Conservation (phyloP, 2,888 invertebrate species). For the Eledone cirrhosa region DNA sequence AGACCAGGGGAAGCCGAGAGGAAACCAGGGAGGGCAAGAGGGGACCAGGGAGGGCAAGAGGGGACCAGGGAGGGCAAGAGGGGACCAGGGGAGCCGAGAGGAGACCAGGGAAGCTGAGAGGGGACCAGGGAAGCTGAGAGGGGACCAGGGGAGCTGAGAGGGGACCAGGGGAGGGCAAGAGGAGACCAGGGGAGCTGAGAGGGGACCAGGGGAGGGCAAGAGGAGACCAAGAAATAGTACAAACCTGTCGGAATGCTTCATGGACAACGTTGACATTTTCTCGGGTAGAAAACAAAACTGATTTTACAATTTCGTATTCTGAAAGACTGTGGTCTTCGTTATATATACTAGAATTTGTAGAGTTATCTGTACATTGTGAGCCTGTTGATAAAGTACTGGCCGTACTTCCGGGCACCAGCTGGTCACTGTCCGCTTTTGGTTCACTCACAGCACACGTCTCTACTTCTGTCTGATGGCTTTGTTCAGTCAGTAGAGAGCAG, state of each 20-base stretch:
- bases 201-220: too few relatives aligned
- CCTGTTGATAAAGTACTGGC: constrained; percentile 57
- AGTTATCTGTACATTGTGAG: constrained; percentile 55
- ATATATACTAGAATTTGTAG: constrained; percentile 50
- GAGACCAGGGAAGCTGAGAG: too few relatives aligned
- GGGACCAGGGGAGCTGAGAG: too few relatives aligned
- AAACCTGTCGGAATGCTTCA: constrained; percentile 85
- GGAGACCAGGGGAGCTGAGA: background rate
- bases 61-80: too few relatives aligned
- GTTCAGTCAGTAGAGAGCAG: constrained; percentile 38
- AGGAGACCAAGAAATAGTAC: constrained; percentile 28
- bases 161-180: too few relatives aligned
- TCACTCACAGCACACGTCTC: constrained; percentile 43
- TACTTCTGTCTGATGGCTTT: constrained; percentile 29
- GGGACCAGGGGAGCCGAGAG: too few relatives aligned
- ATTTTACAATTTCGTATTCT: constrained; percentile 76
- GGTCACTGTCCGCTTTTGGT: constrained; percentile 37
- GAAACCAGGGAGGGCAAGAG: too few relatives aligned
- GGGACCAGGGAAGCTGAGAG: too few relatives aligned
- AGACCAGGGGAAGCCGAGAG: too few relatives aligned
- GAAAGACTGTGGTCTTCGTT: constrained; percentile 55
- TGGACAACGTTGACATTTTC: constrained; percentile 95
- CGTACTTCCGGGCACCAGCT: constrained; percentile 52
- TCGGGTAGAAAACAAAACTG: constrained; percentile 85
- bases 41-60: too few relatives aligned